Percentiles rank a stretch among this genome's conserved stretches.
Conservation (phyloP, 2,797 vertebrate species). For the Labeo calbasu region DNA sequence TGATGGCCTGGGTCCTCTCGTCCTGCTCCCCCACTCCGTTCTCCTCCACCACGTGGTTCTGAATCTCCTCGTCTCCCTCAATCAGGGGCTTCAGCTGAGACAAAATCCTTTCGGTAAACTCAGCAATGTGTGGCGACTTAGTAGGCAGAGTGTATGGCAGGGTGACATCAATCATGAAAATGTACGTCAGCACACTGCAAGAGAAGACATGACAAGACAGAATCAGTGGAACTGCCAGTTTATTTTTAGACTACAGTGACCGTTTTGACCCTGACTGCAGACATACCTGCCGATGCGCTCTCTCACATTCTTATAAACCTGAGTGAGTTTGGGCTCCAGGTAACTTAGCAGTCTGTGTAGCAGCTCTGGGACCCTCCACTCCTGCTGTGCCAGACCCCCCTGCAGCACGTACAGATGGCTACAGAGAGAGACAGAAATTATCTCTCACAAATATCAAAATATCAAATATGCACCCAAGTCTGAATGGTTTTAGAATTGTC, state of each 20-base stretch:
- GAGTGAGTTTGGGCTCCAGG: conserved; percentile 96
- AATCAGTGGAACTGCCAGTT: background rate
- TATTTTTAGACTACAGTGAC: background rate
- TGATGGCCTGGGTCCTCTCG: conserved; percentile 95
- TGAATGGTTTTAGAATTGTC: background rate
- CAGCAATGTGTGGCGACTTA: conserved; percentile 89
- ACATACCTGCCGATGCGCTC: conserved; percentile 95
- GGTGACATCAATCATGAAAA: conserved; percentile 97
- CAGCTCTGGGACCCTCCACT: conserved; percentile 94
- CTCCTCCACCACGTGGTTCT: conserved; percentile 94
- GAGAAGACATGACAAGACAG: conserved; percentile 19
- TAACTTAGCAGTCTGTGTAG: conserved; percentile 90
- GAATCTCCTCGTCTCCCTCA: conserved; percentile 91
- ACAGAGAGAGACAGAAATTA: conserved; percentile 53
- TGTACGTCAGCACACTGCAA: conserved; percentile 94
- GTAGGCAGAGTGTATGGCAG: conserved; percentile 92
- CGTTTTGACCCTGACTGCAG: background rate
- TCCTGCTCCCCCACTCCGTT: conserved; percentile 90
- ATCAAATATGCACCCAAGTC: background rate
- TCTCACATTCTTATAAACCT: conserved; percentile 96
- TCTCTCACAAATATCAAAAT: background rate
- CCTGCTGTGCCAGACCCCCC: conserved; percentile 95
- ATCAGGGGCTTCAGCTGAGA: conserved; percentile 89
- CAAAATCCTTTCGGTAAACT: conserved; percentile 89
- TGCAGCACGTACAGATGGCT: conserved; percentile 94